phyloP scores from a whole-genome alignment of 2,888 invertebrate species.

The Cartodere bifasciata region DNA sequence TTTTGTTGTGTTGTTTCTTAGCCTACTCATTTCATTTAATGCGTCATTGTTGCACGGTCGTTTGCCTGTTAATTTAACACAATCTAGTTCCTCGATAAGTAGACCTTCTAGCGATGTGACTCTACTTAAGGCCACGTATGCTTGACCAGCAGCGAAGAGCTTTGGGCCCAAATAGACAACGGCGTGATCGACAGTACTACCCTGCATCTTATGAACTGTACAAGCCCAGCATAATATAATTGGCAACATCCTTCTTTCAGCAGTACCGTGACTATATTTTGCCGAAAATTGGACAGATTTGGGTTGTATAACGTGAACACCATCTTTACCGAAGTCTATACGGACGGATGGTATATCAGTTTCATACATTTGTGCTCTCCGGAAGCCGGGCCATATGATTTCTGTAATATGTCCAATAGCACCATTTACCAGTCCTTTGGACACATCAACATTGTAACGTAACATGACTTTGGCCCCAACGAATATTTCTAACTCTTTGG shows the following conservation, averaged over 20 bases:
- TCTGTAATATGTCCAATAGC: conserved; percentile 15
- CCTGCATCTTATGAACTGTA: conserved; percentile 17
- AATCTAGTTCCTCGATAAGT: conserved; percentile 19
- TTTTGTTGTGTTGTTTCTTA: conserved; percentile 7
- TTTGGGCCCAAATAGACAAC: conserved; percentile 18
- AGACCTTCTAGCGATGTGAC: conserved; percentile 17
- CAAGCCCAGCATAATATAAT: conserved; percentile 18
- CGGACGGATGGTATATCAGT: conserved; percentile 14
- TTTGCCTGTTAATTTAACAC: conserved; percentile 10
- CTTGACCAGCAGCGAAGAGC: conserved; percentile 19
- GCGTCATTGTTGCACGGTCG: conserved; percentile 11
- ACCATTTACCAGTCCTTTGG: conserved; percentile 14
- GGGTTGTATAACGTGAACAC: conserved; percentile 15
- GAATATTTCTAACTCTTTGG: conserved; percentile 2
- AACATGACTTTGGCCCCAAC: conserved; percentile 14
- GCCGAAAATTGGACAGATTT: conserved; percentile 17
- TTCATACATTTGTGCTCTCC: conserved; percentile 15
- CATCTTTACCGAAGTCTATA: conserved; percentile 15
- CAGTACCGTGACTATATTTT: conserved; percentile 16
- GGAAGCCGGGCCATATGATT: conserved; percentile 18
- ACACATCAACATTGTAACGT: conserved; percentile 15
- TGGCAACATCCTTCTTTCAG: conserved; percentile 18
- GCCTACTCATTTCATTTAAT: conserved; percentile 11
- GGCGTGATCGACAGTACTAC: conserved; percentile 16
- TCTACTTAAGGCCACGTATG: conserved; percentile 22